Percentiles rank a stretch among this genome's conserved stretches.
phyloP scores from a whole-genome alignment of 2,888 invertebrate species.

The Geophilus truncorum region DNA sequence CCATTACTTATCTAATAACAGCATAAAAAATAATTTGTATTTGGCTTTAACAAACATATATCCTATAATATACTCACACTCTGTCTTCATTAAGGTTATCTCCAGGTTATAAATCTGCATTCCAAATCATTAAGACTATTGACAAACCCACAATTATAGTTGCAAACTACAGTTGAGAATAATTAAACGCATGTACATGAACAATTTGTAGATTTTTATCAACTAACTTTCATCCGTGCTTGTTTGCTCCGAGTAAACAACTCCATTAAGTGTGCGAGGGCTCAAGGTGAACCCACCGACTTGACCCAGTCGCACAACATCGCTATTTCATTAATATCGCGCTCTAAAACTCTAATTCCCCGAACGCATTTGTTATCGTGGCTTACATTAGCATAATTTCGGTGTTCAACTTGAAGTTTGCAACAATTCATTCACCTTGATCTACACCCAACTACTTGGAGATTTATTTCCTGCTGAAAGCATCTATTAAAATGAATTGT shows the following conservation, averaged over 20 bases:
- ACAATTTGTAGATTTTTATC: not conserved
- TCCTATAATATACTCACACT: not conserved
- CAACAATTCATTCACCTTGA: constrained; percentile 13
- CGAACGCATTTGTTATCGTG: not conserved
- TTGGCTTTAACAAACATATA: constrained; percentile 1
- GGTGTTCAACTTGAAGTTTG: not conserved
- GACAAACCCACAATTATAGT: not conserved
- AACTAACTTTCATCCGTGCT: not conserved
- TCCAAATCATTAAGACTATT: not conserved
- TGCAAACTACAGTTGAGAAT: not conserved
- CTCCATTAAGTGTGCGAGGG: not conserved
- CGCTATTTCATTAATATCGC: not conserved
- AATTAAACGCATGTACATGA: not conserved
- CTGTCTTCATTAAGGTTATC: not conserved
- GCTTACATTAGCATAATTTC: not conserved
- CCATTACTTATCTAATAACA: constrained; percentile 13
- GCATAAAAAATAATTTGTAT: not conserved
- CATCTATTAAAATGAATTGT: constrained; percentile 18
- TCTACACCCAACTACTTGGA: not conserved
- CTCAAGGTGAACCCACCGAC: not conserved
- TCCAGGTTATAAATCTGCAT: not conserved
- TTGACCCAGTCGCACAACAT: not conserved
- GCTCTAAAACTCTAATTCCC: not conserved
- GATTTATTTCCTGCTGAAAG: constrained; percentile 17
- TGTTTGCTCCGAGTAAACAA: not conserved